Evolutionary conservation across 1,140 invertebrate species (phyloP).

Genomic region (Drosophila sp.): DNA sequence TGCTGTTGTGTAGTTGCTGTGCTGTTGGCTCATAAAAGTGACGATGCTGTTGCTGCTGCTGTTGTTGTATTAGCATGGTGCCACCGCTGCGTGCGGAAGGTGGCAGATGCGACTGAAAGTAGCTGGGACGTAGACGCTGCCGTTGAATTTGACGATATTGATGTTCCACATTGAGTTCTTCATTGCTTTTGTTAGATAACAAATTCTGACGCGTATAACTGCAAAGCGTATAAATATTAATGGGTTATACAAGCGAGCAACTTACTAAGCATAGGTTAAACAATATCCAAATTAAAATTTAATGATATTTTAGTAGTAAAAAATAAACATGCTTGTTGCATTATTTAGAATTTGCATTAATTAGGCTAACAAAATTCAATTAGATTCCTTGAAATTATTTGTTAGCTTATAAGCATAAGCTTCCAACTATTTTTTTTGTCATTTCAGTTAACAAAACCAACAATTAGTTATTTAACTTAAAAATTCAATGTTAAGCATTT

Average conservation of each 20-base stretch:
- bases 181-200: conserved; percentile 90
- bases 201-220: conserved; percentile 94
- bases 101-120: conserved; percentile 46
- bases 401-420: too few relatives aligned
- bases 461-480: background rate
- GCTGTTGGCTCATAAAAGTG: conserved; percentile 54
- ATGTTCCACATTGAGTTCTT: conserved; percentile 84
- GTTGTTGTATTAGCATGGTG: conserved; percentile 30
- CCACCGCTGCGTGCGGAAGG: conserved; percentile 44
- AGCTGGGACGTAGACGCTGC: conserved; percentile 59
- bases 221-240: conserved; percentile 74
- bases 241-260: conserved; percentile 71
- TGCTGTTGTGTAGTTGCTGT: conserved; percentile 51
- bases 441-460: background rate
- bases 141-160: conserved; percentile 63
- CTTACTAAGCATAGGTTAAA: conserved; percentile 18
- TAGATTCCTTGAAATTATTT: background rate
- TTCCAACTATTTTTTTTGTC: background rate
- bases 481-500: background rate
- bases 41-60: conserved; percentile 49
- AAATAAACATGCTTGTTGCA: background rate
- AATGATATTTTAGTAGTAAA: conserved; percentile 4
- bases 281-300: conserved; percentile 5
- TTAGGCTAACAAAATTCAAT: background rate
- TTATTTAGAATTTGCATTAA: too few relatives aligned